Conservation (phyloP, 2,888 invertebrate species). For the Pyrrhosoma nymphula region DNA sequence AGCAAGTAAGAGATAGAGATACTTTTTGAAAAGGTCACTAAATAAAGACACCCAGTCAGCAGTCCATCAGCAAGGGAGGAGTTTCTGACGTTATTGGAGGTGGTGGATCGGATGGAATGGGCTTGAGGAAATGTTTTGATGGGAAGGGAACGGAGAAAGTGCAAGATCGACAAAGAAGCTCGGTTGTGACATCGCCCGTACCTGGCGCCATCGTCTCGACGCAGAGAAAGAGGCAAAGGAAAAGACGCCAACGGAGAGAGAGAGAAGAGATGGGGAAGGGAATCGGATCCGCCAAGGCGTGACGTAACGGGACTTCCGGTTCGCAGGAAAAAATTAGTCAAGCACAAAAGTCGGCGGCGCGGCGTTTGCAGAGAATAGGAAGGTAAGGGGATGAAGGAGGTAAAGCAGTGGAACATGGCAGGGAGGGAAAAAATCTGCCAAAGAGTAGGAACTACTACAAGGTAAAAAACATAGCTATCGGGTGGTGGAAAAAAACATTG, state of each 20-base stretch:
- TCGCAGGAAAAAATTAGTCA: constrained; percentile 13
- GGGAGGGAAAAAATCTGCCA: too few species aligned
- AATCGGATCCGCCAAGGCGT: constrained; percentile 53
- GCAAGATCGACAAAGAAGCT: constrained; percentile 33
- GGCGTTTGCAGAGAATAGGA: not conserved
- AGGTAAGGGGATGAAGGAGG: not conserved
- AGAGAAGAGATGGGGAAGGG: not conserved
- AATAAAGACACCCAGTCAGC: too few species aligned
- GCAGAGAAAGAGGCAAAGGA: not conserved
- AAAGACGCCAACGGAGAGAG: not conserved
- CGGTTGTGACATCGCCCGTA: constrained; percentile 32
- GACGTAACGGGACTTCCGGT: constrained; percentile 65
- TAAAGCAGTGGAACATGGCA: not conserved
- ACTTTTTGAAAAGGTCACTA: too few species aligned
- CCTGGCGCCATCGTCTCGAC: constrained; percentile 39
- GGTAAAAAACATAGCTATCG: too few species aligned
- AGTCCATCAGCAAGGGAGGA: not conserved
- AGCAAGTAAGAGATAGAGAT: too few species aligned
- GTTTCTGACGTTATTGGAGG: not conserved
- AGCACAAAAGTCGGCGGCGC: not conserved
- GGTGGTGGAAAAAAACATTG: too few species aligned
- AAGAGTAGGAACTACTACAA: too few species aligned
- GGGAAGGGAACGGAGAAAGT: not conserved
- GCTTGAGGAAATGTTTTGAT: not conserved
- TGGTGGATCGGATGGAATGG: not conserved